Percentiles rank a stretch among this genome's conserved stretches.
Evolutionary conservation across 2,113 vertebrate genomes (phyloP).

Genomic region (Myrmecophaga tridactyla): DNA sequence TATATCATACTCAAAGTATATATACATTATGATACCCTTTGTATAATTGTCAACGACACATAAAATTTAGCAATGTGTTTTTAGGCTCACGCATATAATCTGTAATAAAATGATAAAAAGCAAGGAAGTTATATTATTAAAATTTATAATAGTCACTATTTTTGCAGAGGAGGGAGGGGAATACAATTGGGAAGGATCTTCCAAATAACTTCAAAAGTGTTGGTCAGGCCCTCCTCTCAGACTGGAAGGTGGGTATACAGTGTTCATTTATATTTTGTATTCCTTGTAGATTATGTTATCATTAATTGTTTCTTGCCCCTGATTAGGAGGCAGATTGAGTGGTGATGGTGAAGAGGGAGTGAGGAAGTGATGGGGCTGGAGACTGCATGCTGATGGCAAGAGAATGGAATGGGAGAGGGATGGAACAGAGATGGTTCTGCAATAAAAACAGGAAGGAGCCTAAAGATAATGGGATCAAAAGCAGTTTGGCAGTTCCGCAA

Average conservation of each 20-base stretch:
- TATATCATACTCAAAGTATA: not conserved
- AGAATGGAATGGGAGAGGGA: not conserved
- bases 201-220: not conserved
- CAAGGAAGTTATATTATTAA: not conserved
- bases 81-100: not conserved
- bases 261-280: no score
- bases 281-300: not conserved
- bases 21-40: not conserved
- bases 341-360: no score
- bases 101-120: not conserved
- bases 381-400: not conserved
- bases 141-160: not conserved
- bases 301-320: not conserved
- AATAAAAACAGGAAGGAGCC: not conserved
- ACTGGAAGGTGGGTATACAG: not conserved
- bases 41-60: not conserved
- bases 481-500: no score
- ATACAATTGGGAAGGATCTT: not conserved
- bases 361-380: not conserved
- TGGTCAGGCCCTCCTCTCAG: not conserved
- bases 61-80: not conserved
- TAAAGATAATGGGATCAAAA: not conserved
- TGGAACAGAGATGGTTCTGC: accelerated
- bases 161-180: not conserved
- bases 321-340: not conserved